Evolutionary conservation across 2,113 vertebrate genomes (phyloP), one percentile per base, ranked within the genome.

Genomic region (Geococcyx californianus): DNA sequence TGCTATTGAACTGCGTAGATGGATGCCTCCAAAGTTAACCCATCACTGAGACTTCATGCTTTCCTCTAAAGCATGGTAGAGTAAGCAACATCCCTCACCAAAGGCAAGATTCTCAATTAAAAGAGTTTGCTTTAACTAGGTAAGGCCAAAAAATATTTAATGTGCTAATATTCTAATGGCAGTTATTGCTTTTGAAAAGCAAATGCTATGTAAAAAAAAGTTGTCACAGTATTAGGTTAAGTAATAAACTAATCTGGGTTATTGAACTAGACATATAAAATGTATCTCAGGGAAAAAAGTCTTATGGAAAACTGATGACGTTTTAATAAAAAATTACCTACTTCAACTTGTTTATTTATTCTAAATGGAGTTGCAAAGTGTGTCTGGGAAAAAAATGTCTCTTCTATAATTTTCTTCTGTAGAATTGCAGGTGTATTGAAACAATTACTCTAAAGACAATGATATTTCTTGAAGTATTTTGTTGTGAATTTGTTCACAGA

Each of bases 311-410:
- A 83, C 15, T 66, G 51, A 44, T 25, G 1, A 89, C 54, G 9
- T 74, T 94, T 84, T 81, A 51, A 84, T 36, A 81, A 42, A n/a
- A 80, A 83, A 84, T 91, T 72, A 19, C 20, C 17, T 55, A 26
- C 69, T 80, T 86, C 36, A 68, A 16, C 17, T 74, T 66, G 13
- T 40, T 77, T 66, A 16, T 84, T 91, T 84, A 15, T 84, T 84
- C 42, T 63, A 78, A 91, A 51, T 36, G 47, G 31, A 78, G 9
- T 74, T 94, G 33, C 16, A 67, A 83, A 70, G 3, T 33, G 4
- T 45, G 7, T 28, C 72, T 77, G 13, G 36, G 28, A 40, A 66
- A 80, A 89, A 90, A 83, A 42, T 2, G 3, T 51, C 9, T 76
- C 40, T 54, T 77, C 28, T 89, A 14, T 45, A 47, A 10, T 63